These are phyloP conservation scores for Axinella damicornis DNA, from an alignment of 37 sponge, comb jelly and placozoan species.

Conservation along the genomic window DNA sequence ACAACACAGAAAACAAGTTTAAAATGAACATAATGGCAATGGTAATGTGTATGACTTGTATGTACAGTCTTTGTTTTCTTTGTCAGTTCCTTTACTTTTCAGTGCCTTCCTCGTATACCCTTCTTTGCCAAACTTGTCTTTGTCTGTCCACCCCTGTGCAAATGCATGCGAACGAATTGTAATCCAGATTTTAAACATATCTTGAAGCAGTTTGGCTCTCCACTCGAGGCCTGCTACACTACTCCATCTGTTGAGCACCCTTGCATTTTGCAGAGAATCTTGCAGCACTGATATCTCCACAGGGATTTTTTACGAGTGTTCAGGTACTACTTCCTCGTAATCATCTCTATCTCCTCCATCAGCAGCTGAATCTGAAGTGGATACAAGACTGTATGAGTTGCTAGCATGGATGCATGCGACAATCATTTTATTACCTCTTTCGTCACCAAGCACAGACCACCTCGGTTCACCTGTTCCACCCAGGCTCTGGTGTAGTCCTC, in stretches of 20 bases:
- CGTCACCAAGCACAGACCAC: conserved; percentile 13
- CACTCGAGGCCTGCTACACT: not conserved
- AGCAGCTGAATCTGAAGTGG: not conserved
- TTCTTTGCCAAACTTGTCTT: not conserved
- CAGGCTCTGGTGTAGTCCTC: conserved; percentile 1
- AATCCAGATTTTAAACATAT: not conserved
- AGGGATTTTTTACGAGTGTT: not conserved
- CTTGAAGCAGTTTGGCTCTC: not conserved
- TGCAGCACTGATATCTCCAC: not conserved
- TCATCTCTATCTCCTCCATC: conserved; percentile 2
- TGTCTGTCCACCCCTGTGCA: not conserved
- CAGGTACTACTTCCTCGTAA: not conserved
- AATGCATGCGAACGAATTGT: not conserved
- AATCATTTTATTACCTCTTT: not conserved
- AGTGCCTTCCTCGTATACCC: conserved; percentile 6
- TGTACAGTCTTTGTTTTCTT: no score
- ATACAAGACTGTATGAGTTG: no score
- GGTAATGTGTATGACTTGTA: no score
- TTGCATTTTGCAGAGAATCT: not conserved
- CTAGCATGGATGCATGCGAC: no score
- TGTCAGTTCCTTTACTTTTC: conserved; percentile 2
- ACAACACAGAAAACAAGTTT: not conserved
- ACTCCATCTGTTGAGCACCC: not conserved
- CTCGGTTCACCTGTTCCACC: not conserved
- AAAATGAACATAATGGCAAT: not conserved